Evolutionary conservation across 2,888 invertebrate genomes (phyloP).

Genomic region (Catocala fraxini): DNA sequence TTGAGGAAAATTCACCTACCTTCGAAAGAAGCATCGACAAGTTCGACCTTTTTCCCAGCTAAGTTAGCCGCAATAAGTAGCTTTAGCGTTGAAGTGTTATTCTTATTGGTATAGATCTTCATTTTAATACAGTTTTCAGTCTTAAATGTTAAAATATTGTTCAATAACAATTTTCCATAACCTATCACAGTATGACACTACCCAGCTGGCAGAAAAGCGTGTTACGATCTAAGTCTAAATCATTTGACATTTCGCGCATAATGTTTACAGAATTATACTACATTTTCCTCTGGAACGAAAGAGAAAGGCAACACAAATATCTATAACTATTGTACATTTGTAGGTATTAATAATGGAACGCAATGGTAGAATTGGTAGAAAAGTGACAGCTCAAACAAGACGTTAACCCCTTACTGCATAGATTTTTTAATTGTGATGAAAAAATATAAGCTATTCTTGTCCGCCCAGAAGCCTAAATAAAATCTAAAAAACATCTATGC

Average conservation of each 20-base stretch:
- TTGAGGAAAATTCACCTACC: slow-evolving; percentile 77
- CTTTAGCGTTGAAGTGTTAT: slow-evolving; percentile 93
- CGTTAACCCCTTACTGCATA: too few species aligned
- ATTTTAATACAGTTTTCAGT: slow-evolving; percentile 78
- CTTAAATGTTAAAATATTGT: slow-evolving; percentile 39
- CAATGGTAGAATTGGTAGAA: too few species aligned
- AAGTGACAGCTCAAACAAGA: too few species aligned
- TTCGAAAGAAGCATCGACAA: slow-evolving; percentile 88
- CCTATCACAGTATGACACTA: slow-evolving; percentile 26
- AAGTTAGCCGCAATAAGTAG: slow-evolving; percentile 91
- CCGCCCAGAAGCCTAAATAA: too few species aligned
- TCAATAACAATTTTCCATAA: slow-evolving; percentile 50
- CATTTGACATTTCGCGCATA: background rate
- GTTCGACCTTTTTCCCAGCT: slow-evolving; percentile 86
- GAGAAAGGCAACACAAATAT: too few species aligned
- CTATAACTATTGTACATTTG: too few species aligned
- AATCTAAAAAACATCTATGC: too few species aligned
- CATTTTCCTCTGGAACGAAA: too few species aligned
- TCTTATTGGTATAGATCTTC: slow-evolving; percentile 92
- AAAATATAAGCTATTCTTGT: too few species aligned
- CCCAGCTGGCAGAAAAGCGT: slow-evolving; percentile 47
- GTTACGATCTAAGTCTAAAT: background rate
- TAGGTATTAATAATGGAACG: too few species aligned
- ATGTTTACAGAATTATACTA: too few species aligned
- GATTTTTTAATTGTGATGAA: too few species aligned